These are phyloP conservation scores for Micropterix aruncella DNA, from an alignment of 2,888 invertebrate genomes.

Conservation along the genomic window DNA sequence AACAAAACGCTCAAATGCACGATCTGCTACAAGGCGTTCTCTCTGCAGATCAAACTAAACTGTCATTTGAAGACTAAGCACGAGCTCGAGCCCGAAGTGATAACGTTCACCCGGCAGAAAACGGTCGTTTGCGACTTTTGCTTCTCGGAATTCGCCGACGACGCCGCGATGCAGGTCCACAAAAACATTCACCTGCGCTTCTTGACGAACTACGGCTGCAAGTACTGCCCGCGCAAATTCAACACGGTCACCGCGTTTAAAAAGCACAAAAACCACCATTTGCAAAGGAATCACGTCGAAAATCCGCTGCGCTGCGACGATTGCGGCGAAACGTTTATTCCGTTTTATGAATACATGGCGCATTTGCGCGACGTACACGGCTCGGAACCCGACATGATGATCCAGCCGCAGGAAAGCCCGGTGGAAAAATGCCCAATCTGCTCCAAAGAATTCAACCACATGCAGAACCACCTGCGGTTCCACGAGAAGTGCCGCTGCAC, in stretches of 20 bases:
- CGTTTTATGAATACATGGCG: slow-evolving; percentile 35
- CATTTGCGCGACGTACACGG: slow-evolving; percentile 33
- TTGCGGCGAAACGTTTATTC: slow-evolving; percentile 39
- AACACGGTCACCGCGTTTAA: slow-evolving; percentile 31
- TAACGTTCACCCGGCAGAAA: slow-evolving; percentile 20
- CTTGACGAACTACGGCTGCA: slow-evolving; percentile 30
- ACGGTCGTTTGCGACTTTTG: slow-evolving; percentile 34
- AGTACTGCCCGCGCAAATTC: slow-evolving; percentile 36
- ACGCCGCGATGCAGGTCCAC: slow-evolving; percentile 26
- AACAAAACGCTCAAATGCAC: slow-evolving; percentile 31
- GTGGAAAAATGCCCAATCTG: slow-evolving; percentile 31
- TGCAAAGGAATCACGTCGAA: slow-evolving; percentile 26
- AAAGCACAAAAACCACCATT: slow-evolving; percentile 37
- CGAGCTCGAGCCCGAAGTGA: slow-evolving; percentile 19
- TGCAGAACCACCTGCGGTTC: slow-evolving; percentile 29
- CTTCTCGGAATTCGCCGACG: slow-evolving; percentile 31
- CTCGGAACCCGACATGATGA: slow-evolving; percentile 33
- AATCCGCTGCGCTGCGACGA: slow-evolving; percentile 33
- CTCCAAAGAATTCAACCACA: slow-evolving; percentile 28
- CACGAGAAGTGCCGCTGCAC: slow-evolving; percentile 35
- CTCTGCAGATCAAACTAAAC: slow-evolving; percentile 33
- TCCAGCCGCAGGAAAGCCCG: slow-evolving; percentile 28
- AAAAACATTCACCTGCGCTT: slow-evolving; percentile 30
- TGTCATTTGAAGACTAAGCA: slow-evolving; percentile 33
- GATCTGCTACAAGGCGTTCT: slow-evolving; percentile 34